phyloP scores from a whole-genome alignment of 2,797 vertebrate genomes.

The Danionella dracula region DNA sequence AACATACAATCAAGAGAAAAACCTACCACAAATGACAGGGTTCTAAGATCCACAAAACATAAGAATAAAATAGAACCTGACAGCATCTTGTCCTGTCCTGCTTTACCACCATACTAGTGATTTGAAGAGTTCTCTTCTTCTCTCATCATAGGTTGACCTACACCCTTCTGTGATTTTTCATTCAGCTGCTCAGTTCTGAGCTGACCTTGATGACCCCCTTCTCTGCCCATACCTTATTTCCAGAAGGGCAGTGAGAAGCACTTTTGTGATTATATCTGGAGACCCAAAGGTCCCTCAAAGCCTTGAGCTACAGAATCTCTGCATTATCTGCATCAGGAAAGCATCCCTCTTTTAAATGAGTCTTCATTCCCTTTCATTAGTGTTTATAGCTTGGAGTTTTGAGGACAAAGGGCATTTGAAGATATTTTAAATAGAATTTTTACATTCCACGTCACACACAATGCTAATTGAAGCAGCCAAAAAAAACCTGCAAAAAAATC shows the following conservation, averaged over 20 bases:
- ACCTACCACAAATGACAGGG: too few species aligned
- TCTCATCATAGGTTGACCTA: too few species aligned
- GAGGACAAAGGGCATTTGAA: neutral
- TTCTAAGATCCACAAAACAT: too few species aligned
- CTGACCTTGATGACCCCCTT: constrained; percentile 34
- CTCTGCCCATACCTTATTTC: constrained; percentile 60
- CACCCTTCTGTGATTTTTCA: constrained; percentile 22
- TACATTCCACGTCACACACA: too few species aligned
- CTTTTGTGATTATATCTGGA: constrained; percentile 57
- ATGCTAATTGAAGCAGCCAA: too few species aligned
- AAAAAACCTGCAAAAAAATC: too few species aligned
- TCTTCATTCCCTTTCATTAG: constrained; percentile 56
- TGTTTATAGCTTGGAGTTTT: constrained; percentile 36
- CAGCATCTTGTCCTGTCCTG: too few species aligned
- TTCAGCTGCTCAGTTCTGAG: constrained; percentile 29
- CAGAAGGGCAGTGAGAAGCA: constrained; percentile 46
- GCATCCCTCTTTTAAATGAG: constrained; percentile 26
- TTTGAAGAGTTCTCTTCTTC: too few species aligned
- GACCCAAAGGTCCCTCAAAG: constrained; percentile 50
- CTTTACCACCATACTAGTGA: too few species aligned
- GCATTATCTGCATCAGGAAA: too few species aligned
- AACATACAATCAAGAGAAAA: too few species aligned
- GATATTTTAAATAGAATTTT: constrained; percentile 13
- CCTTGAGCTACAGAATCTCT: constrained; percentile 37
- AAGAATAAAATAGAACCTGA: too few species aligned